Percentiles rank a stretch among this genome's conserved stretches.
Evolutionary conservation across 1,140 invertebrate genomes (phyloP).

Genomic region (Brachionus calyciflorus): DNA sequence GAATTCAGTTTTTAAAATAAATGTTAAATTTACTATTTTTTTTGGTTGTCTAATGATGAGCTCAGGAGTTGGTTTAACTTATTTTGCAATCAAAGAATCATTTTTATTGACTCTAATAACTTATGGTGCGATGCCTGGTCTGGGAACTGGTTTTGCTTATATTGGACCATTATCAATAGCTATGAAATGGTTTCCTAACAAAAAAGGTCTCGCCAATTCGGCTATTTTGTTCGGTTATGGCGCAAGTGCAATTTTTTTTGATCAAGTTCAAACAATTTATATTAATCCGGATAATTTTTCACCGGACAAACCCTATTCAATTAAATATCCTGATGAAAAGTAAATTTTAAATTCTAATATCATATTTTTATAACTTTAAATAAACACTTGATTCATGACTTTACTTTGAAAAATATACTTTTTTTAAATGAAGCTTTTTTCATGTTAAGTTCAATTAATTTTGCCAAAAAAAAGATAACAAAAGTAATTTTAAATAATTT

Average conservation of each 20-base stretch:
- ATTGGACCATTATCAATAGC: conserved; percentile 57
- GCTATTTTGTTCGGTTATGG: conserved; percentile 61
- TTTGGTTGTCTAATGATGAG: conserved; percentile 46
- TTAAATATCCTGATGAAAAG: conserved; percentile 27
- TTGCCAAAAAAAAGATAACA: too few species aligned
- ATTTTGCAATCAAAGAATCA: conserved; percentile 56
- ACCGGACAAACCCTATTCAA: conserved; percentile 49
- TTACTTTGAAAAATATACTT: too few species aligned
- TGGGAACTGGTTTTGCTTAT: conserved; percentile 60
- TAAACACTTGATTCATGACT: too few species aligned
- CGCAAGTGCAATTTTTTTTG: conserved; percentile 59
- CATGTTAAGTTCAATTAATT: too few species aligned
- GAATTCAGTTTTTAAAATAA: conserved; percentile 50
- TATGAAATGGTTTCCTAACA: conserved; percentile 62
- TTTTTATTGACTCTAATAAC: conserved; percentile 53
- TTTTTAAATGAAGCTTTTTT: too few species aligned
- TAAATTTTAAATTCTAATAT: too few species aligned
- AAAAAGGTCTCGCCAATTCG: conserved; percentile 60
- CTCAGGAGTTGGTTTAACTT: conserved; percentile 56
- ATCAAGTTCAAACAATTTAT: conserved; percentile 59
- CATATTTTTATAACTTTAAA: too few species aligned
- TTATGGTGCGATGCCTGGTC: conserved; percentile 59
- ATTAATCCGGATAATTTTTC: conserved; percentile 60
- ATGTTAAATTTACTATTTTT: not conserved
- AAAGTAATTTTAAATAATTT: too few species aligned